A percentile compares a stretch with the other conserved stretches of the same genome.
These are phyloP conservation scores for Austrofundulus limnaeus DNA, from an alignment of 2,113 vertebrate species.

Conservation along the genomic window DNA sequence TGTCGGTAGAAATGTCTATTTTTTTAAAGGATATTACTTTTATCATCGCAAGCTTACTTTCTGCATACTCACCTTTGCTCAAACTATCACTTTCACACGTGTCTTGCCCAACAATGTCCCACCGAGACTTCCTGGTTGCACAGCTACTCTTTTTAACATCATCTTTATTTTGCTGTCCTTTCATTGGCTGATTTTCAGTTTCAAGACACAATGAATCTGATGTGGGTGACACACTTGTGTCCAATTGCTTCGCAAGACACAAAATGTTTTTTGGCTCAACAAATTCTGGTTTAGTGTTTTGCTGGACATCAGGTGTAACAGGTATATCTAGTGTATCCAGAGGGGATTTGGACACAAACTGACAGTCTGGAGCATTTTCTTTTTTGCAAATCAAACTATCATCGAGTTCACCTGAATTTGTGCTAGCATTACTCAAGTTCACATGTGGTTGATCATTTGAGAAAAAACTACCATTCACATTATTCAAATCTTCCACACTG, in stretches of 20 bases:
- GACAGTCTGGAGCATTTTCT: conserved; percentile 44
- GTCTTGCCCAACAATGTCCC: conserved; percentile 82
- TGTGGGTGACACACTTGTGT: conserved; percentile 13
- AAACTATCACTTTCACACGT: conserved; percentile 58
- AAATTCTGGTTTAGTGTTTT: conserved; percentile 59
- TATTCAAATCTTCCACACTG: conserved; percentile 33
- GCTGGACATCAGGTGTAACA: conserved; percentile 45
- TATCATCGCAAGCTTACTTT: conserved; percentile 62
- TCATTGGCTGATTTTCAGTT: conserved; percentile 37
- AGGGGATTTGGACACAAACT: conserved; percentile 32
- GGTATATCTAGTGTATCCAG: conserved; percentile 43
- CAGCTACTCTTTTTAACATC: conserved; percentile 49
- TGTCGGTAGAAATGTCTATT: conserved; percentile 69
- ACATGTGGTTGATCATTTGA: conserved; percentile 32
- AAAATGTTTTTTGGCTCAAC: conserved; percentile 32
- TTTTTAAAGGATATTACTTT: conserved; percentile 68
- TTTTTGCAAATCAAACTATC: conserved; percentile 29
- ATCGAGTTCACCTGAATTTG: conserved; percentile 38
- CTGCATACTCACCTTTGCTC: conserved; percentile 45
- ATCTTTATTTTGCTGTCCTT: conserved; percentile 48
- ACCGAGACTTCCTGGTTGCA: conserved; percentile 73
- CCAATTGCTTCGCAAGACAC: conserved; percentile 9
- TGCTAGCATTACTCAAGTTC: conserved; percentile 20
- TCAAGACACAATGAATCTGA: conserved; percentile 35
- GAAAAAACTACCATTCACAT: conserved; percentile 43